phyloP scores from a whole-genome alignment of 2,888 invertebrate species.

The Nomada fucata region DNA sequence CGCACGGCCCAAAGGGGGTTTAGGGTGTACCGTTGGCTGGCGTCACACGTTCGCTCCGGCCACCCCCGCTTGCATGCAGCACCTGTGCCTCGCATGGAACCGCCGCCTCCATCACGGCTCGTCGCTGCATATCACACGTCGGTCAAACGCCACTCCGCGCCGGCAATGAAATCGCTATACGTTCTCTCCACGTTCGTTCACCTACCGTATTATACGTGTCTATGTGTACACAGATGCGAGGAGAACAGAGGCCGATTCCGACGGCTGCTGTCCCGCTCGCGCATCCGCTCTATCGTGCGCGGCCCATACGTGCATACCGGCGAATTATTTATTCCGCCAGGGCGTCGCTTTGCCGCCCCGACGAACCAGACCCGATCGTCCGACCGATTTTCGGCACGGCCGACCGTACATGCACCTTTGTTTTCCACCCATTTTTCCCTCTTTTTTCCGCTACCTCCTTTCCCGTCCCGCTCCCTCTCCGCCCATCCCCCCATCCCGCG shows the following conservation, averaged over 20 bases:
- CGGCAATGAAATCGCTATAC: slow-evolving; percentile 80
- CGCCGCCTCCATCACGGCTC: slow-evolving; percentile 69
- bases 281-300: slow-evolving; percentile 1
- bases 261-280: not conserved
- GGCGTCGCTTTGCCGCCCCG: slow-evolving; percentile 70
- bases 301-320: slow-evolving; percentile 60
- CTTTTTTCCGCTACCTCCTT: slow-evolving; percentile 24
- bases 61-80: slow-evolving; percentile 45
- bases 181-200: slow-evolving; percentile 61
- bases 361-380: slow-evolving; percentile 68
- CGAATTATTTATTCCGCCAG: slow-evolving; percentile 82
- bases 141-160: slow-evolving; percentile 81
- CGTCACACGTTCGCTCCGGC: slow-evolving; percentile 66
- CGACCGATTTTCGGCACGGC: slow-evolving; percentile 72
- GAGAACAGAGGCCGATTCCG: slow-evolving; percentile 2
- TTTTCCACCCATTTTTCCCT: slow-evolving; percentile 56
- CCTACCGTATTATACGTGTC: slow-evolving; percentile 62
- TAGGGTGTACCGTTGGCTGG: slow-evolving; percentile 69
- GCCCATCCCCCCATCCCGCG: not conserved
- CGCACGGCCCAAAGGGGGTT: slow-evolving; percentile 21
- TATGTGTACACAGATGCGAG: slow-evolving; percentile 43
- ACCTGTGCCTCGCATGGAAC: slow-evolving; percentile 66
- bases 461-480: slow-evolving; percentile 20
- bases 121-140: slow-evolving; percentile 81
- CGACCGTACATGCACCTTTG: slow-evolving; percentile 69